Percentiles rank a stretch among this genome's conserved stretches.
These are phyloP conservation scores for Pyralis farinalis DNA, from an alignment of 2,888 invertebrate species.

Conservation along the genomic window DNA sequence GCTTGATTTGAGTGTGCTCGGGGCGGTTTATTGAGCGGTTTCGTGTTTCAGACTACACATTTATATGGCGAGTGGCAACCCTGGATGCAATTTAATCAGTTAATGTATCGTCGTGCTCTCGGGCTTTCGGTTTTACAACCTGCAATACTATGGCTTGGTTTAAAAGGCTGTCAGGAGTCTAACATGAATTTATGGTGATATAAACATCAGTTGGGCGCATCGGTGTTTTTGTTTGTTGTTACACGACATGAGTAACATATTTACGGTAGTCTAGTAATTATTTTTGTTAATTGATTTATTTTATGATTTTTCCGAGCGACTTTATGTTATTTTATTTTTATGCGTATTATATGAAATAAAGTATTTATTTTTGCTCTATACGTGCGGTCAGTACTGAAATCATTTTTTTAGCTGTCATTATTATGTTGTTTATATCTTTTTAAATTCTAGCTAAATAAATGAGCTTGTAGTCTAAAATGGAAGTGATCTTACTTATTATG, in stretches of 20 bases:
- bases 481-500: no score
- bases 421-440: no score
- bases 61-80: slow-evolving; percentile 39
- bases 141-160: slow-evolving; percentile 38
- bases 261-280: no score
- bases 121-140: slow-evolving; percentile 53
- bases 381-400: no score
- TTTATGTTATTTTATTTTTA: no score
- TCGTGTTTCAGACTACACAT: slow-evolving; percentile 32
- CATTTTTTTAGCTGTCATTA: no score
- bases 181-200: slow-evolving; percentile 35
- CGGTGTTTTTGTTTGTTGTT: not conserved
- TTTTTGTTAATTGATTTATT: no score
- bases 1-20: not conserved
- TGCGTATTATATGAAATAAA: no score
- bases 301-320: no score
- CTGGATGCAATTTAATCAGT: slow-evolving; percentile 63
- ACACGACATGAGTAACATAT: not conserved
- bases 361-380: no score
- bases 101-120: slow-evolving; percentile 54
- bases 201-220: slow-evolving; percentile 25
- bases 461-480: no score
- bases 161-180: slow-evolving; percentile 31
- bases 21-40: not conserved
- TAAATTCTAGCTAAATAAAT: no score